Evolutionary conservation across 1,140 invertebrate genomes (phyloP), one percentile per base, ranked within the genome.

Genomic region (Liolophura sinensis): DNA sequence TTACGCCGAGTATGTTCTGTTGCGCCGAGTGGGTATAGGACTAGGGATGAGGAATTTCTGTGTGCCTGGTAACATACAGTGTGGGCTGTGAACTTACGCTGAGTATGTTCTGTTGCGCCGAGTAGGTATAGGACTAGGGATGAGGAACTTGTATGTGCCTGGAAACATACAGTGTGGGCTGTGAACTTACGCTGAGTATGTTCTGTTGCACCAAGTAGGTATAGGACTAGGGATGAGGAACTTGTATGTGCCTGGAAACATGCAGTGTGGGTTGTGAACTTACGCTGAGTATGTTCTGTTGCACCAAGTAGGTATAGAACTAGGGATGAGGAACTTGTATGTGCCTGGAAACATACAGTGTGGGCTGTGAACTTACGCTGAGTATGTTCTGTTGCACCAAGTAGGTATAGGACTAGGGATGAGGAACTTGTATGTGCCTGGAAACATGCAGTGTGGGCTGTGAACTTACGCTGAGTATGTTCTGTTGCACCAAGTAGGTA

Each of bases 261-360:
- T n/a, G 25, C 50, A 64, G n/a, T 16, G 27, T n/a, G n/a, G n/a
- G n/a, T n/a, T 12, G 31, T 25, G 22, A 68, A 75, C 78, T 74
- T 69, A 92, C 91, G 90, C 91, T 67, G 91, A 92, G 71, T 91
- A 88, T 66, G 92, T 92, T 77, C 92, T 86, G 69, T 89, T 92
- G 69, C 92, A 85, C 75, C 90, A 87, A 11, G 92, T 93, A 54
- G 92, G 91, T 72, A 93, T 89, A 18, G 91, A 91, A 81, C 91
- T 92, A 18, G 91, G 92, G 70, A 92, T 71, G 0, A 77, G 68
- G 50, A 82, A 82, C 11, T 73, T 65, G 48, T 73, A 68, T 40
- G 31, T 40, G 31, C 31, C 31, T 40, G 31, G 31, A 5, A 40
- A 40, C 9, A 40, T 40, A 40, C 31, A 40, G 31, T 9, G 3